Conservation (phyloP, 2,113 vertebrate species). For the Myotis lucifugus region DNA sequence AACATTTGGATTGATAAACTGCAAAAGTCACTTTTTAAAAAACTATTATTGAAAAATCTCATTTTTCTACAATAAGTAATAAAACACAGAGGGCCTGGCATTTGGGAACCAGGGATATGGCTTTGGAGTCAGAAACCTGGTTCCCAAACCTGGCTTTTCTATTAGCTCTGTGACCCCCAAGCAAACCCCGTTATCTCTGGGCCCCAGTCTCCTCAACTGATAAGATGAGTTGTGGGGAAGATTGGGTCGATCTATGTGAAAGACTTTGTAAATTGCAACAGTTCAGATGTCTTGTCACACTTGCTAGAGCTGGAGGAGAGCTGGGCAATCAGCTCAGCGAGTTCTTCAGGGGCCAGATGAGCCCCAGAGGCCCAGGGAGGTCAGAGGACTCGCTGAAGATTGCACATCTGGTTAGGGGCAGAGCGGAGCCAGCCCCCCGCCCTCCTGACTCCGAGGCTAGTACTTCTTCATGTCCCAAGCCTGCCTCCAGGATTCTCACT, state of each 20-base stretch:
- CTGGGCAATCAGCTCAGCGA: neutral
- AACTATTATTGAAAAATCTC: neutral
- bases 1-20: neutral
- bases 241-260: neutral
- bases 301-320: neutral
- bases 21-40: neutral
- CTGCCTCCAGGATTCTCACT: neutral
- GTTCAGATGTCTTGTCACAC: neutral
- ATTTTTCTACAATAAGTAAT: neutral
- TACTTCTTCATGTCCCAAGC: neutral
- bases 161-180: neutral
- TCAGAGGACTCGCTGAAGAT: neutral
- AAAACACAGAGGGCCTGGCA: neutral
- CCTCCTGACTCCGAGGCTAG: neutral
- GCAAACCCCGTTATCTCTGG: neutral
- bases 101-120: neutral
- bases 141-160: neutral
- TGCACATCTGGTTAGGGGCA: neutral
- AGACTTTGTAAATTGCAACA: neutral
- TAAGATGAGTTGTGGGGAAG: neutral
- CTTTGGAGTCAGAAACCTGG: neutral
- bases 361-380: neutral
- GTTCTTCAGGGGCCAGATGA: neutral
- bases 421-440: rapidly evolving
- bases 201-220: neutral